Base-by-base conservation (phyloP, 2,797 vertebrate species). In the Artibeus jamaicensis region DNA sequence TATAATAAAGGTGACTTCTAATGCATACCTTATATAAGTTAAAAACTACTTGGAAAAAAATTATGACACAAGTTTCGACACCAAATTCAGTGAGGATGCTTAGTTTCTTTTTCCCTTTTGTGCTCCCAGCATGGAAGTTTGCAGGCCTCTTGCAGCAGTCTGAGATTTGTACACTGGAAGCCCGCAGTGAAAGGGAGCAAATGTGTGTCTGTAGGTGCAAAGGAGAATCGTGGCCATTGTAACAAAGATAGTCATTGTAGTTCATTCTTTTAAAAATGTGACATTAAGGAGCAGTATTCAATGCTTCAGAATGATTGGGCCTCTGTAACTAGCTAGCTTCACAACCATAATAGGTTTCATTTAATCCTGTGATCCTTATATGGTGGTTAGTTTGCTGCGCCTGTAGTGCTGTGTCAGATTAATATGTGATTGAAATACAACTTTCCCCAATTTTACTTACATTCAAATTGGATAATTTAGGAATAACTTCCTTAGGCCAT, bases 341-440 rank as follows among this genome's bases (percentile, higher is more conserved):
- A 90, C 16, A 93, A 11, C 50, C 84, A 74, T 89, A 71, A 83
- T 93, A 85, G 71, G 48, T 93, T 93, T 93, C 50, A 94, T 92
- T 57, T 97, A 73, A 84, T 26, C 68, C 4, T 93, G 21, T 94
- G 68, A 46, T 50, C 71, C 91, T 82, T 42, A 74, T 93, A 44
- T 70, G 82, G 9, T 89, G 5, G 42, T 73, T 78, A 74, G 34
- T 95, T 76, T 86, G 39, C 37, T 91, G 44, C 78, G 6, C 39
- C 48, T 50, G 1, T 90, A 71, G 22, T 74, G 22, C 53, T 92
- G 3, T 87, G 42, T 87, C 39, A 4, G 42, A 29, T 32, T 92
- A 77, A 81, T 81, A 50, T 62, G 48, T 87, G 77, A 89, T 86
- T 91, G 67, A 82, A 74, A 3, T 22, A n/a, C 32, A 81, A 55